Evolutionary conservation across 2,888 invertebrate genomes (phyloP), one percentile per base, ranked within the genome.

Genomic region (Cheilosia variabilis): DNA sequence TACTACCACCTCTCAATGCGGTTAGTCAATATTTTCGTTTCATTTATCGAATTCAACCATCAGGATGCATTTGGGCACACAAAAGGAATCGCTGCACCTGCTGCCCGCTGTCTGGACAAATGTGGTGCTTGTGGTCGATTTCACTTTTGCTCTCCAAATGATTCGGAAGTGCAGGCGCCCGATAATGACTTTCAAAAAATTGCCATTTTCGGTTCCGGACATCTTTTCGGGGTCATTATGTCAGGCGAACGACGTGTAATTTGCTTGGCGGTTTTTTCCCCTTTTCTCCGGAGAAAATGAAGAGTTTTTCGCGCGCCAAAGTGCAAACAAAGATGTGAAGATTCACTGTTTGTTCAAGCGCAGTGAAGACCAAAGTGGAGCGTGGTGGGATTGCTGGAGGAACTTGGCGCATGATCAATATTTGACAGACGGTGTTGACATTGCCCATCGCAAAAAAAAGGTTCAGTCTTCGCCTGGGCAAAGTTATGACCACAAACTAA

Each of bases 191-290:
- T 84, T 84, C 71, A 76, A 55, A 78, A 65, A 62, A 53, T 37
- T 19, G 37, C 60, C 22, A 72, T 43, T 68, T 45, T 37, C 53
- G 2, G 31, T 55, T 19, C 60, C 45, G 31, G 73, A 57, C 73
- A 69, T 84, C 37, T 69, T 83, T 78, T 79, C 66, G 71, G 75
- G 79, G 84, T 84, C 84, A 84, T 79, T 84, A 84, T 79, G 79
- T 79, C 69, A 84, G 65, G 41, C 69, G 58, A 43, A 10, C 57
- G 77, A 77, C n/a, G 60, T 58, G 72, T 60, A 66, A 68, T 72
- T 77, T 55, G 65, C 66, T 66, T 60, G 53, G 22, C 2, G 9
- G 43, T 41, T 66, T 66, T 45, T 45, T 52, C 58, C 22, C 9
- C 31, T 60, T 37, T 45, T 52, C 53, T 52, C 24, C 13, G 37